Conservation (phyloP, 2,113 vertebrate species). For the Charina bottae region DNA sequence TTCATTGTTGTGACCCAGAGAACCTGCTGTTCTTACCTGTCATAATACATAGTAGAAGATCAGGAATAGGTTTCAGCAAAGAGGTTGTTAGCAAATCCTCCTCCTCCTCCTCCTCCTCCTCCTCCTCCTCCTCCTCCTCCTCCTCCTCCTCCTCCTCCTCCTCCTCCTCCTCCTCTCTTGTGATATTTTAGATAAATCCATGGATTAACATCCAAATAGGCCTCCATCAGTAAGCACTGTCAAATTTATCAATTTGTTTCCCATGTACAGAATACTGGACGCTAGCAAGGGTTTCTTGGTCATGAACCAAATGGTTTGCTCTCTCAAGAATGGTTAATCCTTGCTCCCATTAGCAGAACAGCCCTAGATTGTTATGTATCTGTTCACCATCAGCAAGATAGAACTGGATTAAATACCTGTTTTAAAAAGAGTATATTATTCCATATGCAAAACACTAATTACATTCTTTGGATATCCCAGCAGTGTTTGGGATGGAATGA, state of each 20-base stretch:
- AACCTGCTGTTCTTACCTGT: background rate
- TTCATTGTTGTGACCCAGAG: background rate
- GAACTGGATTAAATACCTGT: background rate
- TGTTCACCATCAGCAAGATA: background rate
- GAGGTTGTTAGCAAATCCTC: no score
- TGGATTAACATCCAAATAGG: background rate
- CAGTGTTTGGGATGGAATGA: background rate
- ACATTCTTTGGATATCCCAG: background rate
- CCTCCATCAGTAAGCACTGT: background rate
- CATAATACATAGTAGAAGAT: background rate
- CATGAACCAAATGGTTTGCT: background rate
- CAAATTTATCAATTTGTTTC: background rate
- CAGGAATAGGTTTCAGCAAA: background rate
- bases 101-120: no score
- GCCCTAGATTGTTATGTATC: background rate
- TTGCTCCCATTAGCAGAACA: background rate
- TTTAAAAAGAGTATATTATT: background rate
- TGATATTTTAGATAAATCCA: background rate
- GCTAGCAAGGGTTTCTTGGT: no score
- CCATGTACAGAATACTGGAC: background rate
- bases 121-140: no score
- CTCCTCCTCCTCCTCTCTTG: background rate
- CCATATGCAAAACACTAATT: background rate
- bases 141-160: no score
- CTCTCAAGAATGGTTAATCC: background rate